Evolutionary conservation across 2,888 invertebrate species (phyloP), one percentile per base, ranked within the genome.

Genomic region (Incurvaria masculella): DNA sequence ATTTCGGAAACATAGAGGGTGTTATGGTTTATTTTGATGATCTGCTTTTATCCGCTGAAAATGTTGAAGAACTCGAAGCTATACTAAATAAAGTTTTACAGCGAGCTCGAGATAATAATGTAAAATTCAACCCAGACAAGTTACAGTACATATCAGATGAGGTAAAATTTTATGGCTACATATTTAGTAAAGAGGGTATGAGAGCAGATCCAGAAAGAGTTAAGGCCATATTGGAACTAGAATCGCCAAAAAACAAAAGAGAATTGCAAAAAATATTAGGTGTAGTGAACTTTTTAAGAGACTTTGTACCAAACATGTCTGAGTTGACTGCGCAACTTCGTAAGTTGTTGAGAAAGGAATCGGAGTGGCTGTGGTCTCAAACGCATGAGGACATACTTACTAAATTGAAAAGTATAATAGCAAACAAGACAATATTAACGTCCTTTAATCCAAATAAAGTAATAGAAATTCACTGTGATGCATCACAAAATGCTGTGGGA

Each of bases 1-100:
- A 49, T 19, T 59, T 58, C 51, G 52, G 47, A 8, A 47, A 55
- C 48, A 56, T 57, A 39, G 42, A 51, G 11, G 53, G 50, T 42
- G 49, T 56, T 19, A 44, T 44, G 4, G 49, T 56, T 26, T 57
- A 57, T 52, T 51, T 55, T 48, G 57, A 57, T 44, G 53, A 56
- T 41, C 47, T 56, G 18, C 21, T 56, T 33, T 43, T 53, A 18
- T 42, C 47, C 20, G 49, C 44, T 18, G 42, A 49, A 33, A 42
- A 48, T 46, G 43, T 52, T 42, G 33, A 45, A 38, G 48, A 52
- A 43, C 51, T 52, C 45, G 46, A 51, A 42, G 23, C 45, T 19
- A 44, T 17, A 20, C 49, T 47, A 17, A 50, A 33, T 16, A 21
- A 46, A 46, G 52, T 51, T 14, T 20, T 54, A 23, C 42, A 53